Base-by-base conservation (phyloP, 2,888 invertebrate genomes). In the Tachina grossa region DNA sequence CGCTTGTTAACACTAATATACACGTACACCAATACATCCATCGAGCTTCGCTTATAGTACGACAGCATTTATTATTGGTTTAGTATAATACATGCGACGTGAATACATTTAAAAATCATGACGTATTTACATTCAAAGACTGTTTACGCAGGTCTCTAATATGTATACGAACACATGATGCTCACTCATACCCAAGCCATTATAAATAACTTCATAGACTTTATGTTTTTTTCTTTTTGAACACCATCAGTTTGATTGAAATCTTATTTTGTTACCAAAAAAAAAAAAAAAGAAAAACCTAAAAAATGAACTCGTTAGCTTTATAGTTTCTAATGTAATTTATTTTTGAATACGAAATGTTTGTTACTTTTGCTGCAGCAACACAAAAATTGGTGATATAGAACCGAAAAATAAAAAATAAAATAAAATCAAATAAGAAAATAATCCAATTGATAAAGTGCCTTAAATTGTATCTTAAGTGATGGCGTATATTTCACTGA, bases 291-390 rank as follows among this genome's bases (percentile, higher is more conserved):
- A 43, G 19, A 22, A 0, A 1, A 13, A 5, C 1, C 45, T 31
- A 8, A 45, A 55, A 68, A 79, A 45, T 63, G 53, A 55, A 79
- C 65, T 79, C 72, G 79, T 79, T 79, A 79, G 55, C 45, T 72
- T 55, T 79, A 19, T 49, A 55, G 45, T 41, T 45, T 79, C 6
- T 49, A 71, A 53, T 45, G 41, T 41, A 51, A 66, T 51, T 51
- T 9, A 41, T 19, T 47, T 75, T 59, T 74, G 49, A 41, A 74
- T 63, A 41, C 51, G 43, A 41, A 71, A 71, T 45, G 31, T 31
- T 31, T 31, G 22, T 22, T 19, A 19, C 45, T 65, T 31, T 45
- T 43, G 69, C n/a, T 65, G 53, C 19, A 13, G 31, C 31, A 53
- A 8, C 39, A 13, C 6, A 45, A 57, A 55, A 71, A 19, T 14